These are phyloP conservation scores for Neodiprion pinetum DNA, from an alignment of 1,140 invertebrate genomes.

Conservation along the genomic window DNA sequence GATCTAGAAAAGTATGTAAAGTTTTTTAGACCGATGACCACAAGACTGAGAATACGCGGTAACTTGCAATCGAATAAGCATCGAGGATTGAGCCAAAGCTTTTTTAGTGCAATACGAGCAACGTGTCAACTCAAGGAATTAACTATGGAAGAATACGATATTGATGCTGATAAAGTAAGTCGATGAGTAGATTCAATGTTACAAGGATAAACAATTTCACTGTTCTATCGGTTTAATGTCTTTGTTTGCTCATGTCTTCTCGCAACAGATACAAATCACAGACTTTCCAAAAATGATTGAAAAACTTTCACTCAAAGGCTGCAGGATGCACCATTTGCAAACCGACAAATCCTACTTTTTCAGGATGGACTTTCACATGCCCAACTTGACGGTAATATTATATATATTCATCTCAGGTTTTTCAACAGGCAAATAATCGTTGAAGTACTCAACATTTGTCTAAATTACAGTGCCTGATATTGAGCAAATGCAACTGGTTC, in stretches of 20 bases:
- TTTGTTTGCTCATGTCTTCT: no score
- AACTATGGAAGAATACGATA: slow-evolving; percentile 61
- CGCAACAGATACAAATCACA: slow-evolving; percentile 57
- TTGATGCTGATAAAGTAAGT: slow-evolving; percentile 59
- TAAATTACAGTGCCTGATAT: slow-evolving; percentile 65
- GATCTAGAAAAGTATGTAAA: slow-evolving; percentile 58
- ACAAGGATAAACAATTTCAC: background rate
- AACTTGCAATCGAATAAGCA: slow-evolving; percentile 31
- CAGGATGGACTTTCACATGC: slow-evolving; percentile 65
- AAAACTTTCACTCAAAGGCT: slow-evolving; percentile 64
- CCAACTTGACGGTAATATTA: slow-evolving; percentile 63
- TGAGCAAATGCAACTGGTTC: slow-evolving; percentile 75
- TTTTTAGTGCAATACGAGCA: slow-evolving; percentile 43
- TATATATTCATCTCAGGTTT: background rate
- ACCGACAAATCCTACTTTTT: slow-evolving; percentile 65
- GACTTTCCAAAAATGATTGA: slow-evolving; percentile 66
- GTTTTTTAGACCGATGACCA: slow-evolving; percentile 58
- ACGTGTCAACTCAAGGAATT: slow-evolving; percentile 56
- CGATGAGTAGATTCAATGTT: background rate
- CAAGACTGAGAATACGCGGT: slow-evolving; percentile 56
- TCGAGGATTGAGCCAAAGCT: slow-evolving; percentile 36
- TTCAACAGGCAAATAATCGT: background rate
- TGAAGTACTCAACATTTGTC: background rate
- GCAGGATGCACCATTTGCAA: slow-evolving; percentile 60
- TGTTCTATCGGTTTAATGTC: background rate